Evolutionary conservation across 2,113 vertebrate genomes (phyloP).

Genomic region (Todiramphus saurophagus): DNA sequence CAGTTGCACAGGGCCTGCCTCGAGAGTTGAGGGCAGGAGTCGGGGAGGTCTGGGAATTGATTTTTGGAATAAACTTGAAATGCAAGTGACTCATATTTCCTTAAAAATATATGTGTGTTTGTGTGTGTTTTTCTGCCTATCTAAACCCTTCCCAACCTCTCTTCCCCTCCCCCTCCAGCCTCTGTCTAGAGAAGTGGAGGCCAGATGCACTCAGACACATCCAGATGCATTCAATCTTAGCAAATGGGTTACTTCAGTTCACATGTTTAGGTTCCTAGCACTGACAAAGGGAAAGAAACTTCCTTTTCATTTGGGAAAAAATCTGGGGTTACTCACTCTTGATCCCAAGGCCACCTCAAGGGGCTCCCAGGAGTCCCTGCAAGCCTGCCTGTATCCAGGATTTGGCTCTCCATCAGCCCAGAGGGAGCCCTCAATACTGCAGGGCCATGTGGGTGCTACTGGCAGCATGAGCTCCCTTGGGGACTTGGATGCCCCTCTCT

Average conservation of each 20-base stretch:
- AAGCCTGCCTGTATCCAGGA: background rate
- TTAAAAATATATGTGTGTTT: slow-evolving; percentile 55
- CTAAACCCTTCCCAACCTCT: slow-evolving; percentile 32
- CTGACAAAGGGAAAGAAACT: background rate
- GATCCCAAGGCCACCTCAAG: background rate
- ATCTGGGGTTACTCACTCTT: background rate
- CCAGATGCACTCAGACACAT: slow-evolving; percentile 39
- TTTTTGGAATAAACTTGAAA: slow-evolving; percentile 52
- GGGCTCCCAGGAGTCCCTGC: background rate
- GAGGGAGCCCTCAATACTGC: background rate
- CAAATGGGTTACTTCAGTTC: slow-evolving; percentile 61
- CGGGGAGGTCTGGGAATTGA: slow-evolving; percentile 26
- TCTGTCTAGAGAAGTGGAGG: slow-evolving; percentile 2
- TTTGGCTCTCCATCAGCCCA: background rate
- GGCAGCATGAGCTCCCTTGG: background rate
- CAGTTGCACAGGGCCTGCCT: slow-evolving; percentile 35
- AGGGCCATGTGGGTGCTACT: rapidly evolving
- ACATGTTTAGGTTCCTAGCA: background rate
- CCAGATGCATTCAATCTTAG: slow-evolving; percentile 58
- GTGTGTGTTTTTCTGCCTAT: slow-evolving; percentile 45
- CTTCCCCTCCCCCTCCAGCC: slow-evolving; percentile 6
- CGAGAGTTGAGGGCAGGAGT: slow-evolving; percentile 24
- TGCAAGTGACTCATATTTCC: slow-evolving; percentile 58
- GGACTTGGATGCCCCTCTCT: background rate
- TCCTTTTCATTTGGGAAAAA: background rate